Conservation (phyloP, 2,797 vertebrate genomes). For the Eulemur mongoz region DNA sequence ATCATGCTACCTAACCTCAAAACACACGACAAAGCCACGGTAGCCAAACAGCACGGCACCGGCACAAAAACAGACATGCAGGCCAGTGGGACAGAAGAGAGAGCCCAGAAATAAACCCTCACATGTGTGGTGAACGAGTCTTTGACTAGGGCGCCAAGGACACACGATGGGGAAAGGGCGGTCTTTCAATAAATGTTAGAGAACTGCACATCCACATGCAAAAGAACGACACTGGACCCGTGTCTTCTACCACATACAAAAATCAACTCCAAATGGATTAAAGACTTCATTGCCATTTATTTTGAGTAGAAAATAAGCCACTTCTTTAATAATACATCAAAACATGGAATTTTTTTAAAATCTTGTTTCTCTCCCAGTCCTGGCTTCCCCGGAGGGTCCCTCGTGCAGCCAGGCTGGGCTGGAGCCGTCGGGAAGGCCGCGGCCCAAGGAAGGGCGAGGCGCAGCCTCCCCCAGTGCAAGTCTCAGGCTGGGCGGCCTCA, state of each 20-base stretch:
- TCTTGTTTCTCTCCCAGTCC: not conserved
- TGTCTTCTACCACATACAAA: not conserved
- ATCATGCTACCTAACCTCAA: not conserved
- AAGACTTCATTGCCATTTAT: not conserved
- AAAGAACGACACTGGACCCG: not conserved
- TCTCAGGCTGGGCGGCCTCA: constrained; percentile 44
- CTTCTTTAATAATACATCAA: not conserved
- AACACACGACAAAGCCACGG: not conserved
- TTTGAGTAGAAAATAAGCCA: constrained; percentile 35
- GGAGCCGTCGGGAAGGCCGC: too few relatives aligned
- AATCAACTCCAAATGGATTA: not conserved
- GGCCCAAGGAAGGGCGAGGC: rapidly evolving
- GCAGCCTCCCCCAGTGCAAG: not conserved
- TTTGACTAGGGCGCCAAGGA: not conserved
- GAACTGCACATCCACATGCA: not conserved
- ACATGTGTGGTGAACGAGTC: not conserved
- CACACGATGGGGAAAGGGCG: not conserved
- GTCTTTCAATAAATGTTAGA: not conserved
- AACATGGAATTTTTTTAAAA: not conserved
- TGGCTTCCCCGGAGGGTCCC: not conserved
- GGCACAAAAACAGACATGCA: not conserved
- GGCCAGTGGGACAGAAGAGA: not conserved
- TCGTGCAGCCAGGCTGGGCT: not conserved
- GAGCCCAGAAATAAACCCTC: not conserved
- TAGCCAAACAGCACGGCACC: not conserved